Conservation (phyloP, 2,888 invertebrate genomes). For the Eubasilissa splendida region DNA sequence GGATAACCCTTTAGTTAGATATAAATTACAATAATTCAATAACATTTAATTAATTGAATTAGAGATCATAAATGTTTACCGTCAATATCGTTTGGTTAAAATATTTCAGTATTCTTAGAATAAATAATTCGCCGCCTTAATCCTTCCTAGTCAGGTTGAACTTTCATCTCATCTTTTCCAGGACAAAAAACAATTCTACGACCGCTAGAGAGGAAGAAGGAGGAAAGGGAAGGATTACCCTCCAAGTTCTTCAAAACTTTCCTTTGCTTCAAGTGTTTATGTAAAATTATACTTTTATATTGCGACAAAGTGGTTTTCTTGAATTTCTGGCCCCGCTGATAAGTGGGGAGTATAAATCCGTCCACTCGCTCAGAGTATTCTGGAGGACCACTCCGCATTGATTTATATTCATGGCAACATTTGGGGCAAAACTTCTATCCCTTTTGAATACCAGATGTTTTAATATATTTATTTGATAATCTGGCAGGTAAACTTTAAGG, state of each 20-base stretch:
- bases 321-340: slow-evolving; percentile 48
- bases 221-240: slow-evolving; percentile 39
- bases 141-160: slow-evolving; percentile 14
- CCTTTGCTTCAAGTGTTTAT: slow-evolving; percentile 53
- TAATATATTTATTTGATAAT: slow-evolving; percentile 40
- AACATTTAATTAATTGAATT: too few species aligned
- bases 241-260: slow-evolving; percentile 41
- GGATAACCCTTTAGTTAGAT: too few species aligned
- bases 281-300: slow-evolving; percentile 57
- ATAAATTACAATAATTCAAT: too few species aligned
- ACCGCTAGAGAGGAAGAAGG: slow-evolving; percentile 1
- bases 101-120: slow-evolving; percentile 11
- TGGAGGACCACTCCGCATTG: slow-evolving; percentile 40
- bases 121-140: slow-evolving; percentile 29
- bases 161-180: slow-evolving; percentile 29
- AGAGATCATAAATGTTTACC: too few species aligned
- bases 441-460: slow-evolving; percentile 44
- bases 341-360: slow-evolving; percentile 40
- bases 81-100: too few species aligned
- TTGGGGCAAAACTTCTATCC: slow-evolving; percentile 39
- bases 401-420: slow-evolving; percentile 49
- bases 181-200: slow-evolving; percentile 28
- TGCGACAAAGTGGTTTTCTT: slow-evolving; percentile 52
- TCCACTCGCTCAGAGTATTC: slow-evolving; percentile 16
- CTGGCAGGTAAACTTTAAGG: slow-evolving; percentile 23